A percentile compares a stretch with the other conserved stretches of the same genome.
Evolutionary conservation across 2,797 vertebrate genomes (phyloP).

Genomic region (Gobionotothen gibberifrons): DNA sequence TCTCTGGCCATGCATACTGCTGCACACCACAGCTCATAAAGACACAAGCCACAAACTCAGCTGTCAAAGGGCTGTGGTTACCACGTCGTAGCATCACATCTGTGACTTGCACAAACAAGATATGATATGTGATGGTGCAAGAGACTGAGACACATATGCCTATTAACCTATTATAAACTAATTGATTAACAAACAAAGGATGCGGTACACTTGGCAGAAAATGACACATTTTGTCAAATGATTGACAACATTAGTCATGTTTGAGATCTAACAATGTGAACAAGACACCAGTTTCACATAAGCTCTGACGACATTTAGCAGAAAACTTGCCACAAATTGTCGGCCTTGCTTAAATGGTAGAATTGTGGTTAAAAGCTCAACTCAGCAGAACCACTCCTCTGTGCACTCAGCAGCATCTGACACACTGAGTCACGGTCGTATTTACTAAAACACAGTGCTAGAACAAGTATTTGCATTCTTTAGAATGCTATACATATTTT

Average conservation of each 20-base stretch:
- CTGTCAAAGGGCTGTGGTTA: constrained; percentile 35
- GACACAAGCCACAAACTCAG: constrained; percentile 35
- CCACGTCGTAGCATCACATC: neutral
- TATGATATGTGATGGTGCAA: accelerated
- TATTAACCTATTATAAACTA: no score
- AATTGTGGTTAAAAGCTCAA: neutral
- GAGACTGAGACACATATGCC: neutral
- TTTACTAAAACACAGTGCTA: no score
- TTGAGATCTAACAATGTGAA: neutral
- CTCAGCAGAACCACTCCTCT: neutral
- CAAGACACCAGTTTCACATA: neutral
- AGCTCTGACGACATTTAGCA: neutral
- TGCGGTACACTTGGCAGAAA: neutral
- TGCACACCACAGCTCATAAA: constrained; percentile 13
- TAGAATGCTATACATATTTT: no score
- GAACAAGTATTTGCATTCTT: no score
- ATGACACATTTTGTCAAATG: neutral
- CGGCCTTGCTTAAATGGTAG: neutral
- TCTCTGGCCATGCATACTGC: neutral
- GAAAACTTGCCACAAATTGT: neutral
- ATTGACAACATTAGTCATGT: neutral
- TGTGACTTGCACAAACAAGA: constrained; percentile 9
- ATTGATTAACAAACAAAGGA: neutral
- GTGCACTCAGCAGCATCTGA: neutral
- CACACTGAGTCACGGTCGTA: neutral